Conservation (phyloP, 37 sponge, comb jelly and placozoan genomes). For the Crambe crambe region DNA sequence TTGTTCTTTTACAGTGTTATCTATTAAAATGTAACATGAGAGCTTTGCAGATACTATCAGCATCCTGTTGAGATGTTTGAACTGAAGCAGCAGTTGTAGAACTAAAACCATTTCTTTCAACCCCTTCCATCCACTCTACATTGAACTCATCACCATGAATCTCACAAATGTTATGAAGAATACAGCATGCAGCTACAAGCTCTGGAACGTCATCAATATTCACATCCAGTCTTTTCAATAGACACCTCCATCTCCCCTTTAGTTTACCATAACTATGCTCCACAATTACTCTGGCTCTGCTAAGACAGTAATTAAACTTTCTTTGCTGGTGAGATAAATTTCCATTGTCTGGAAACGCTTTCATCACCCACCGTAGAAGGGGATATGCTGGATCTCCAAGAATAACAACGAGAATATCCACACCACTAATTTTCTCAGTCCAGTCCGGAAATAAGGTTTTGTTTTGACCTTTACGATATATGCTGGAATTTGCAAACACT, state of each 20-base stretch:
- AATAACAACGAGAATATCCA: conserved; percentile 16
- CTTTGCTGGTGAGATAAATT: conserved; percentile 13
- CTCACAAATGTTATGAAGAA: conserved; percentile 42
- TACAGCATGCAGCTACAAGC: conserved; percentile 32
- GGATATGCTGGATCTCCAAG: conserved; percentile 42
- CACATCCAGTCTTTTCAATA: conserved; percentile 16
- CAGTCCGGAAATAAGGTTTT: conserved; percentile 4
- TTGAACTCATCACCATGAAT: too few species aligned
- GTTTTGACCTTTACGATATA: conserved; percentile 4
- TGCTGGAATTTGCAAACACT: conserved; percentile 28
- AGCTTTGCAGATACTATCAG: too few species aligned
- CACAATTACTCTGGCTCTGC: conserved; percentile 8
- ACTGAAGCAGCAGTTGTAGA: too few species aligned
- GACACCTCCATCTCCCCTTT: conserved; percentile 51
- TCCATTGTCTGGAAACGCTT: conserved; percentile 19
- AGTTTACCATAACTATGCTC: conserved; percentile 39
- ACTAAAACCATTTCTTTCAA: too few species aligned
- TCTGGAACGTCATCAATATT: conserved; percentile 10
- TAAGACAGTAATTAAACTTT: conserved; percentile 26
- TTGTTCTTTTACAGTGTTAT: too few species aligned
- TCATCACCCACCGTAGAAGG: conserved; percentile 47
- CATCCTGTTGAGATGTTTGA: too few species aligned
- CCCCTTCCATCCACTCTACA: too few species aligned
- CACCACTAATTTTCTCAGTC: conserved; percentile 1
- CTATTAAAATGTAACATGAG: too few species aligned